These are phyloP conservation scores for Drosophila kuntzei DNA, from an alignment of 2,888 invertebrate genomes.

Conservation along the genomic window DNA sequence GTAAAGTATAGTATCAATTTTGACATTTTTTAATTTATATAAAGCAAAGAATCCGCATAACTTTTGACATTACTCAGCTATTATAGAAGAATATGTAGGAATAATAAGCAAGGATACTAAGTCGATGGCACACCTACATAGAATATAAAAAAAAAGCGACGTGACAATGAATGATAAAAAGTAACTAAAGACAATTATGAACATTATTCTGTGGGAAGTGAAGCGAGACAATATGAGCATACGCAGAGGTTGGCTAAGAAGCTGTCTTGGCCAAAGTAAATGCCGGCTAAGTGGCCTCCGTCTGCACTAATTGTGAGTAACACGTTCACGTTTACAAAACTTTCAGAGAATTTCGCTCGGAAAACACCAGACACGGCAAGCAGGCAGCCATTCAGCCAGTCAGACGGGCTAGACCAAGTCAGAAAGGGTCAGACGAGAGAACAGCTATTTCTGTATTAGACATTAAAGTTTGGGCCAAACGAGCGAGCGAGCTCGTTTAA, in stretches of 20 bases:
- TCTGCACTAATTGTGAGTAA: conserved; percentile 77
- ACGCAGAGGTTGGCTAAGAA: conserved; percentile 19
- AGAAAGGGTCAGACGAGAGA: conserved; percentile 29
- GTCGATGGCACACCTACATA: neutral
- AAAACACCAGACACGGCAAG: conserved; percentile 44
- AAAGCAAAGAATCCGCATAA: neutral
- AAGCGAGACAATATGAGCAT: conserved; percentile 2
- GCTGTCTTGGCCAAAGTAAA: conserved; percentile 37
- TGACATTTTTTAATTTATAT: neutral
- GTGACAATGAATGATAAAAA: conserved; percentile 65
- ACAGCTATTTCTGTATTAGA: conserved; percentile 66
- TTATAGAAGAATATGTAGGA: neutral
- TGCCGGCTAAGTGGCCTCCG: conserved; percentile 70
- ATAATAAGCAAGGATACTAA: neutral
- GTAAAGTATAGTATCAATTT: too few relatives aligned
- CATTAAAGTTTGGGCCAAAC: conserved; percentile 71
- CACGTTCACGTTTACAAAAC: conserved; percentile 79
- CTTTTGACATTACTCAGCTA: neutral
- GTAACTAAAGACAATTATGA: conserved; percentile 73
- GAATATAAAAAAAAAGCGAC: neutral
- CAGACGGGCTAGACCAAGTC: conserved; percentile 62
- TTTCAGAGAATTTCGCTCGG: conserved; percentile 73
- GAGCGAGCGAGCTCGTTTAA: conserved; percentile 55
- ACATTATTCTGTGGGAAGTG: conserved; percentile 43
- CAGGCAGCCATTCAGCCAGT: conserved; percentile 47